Percentiles rank a stretch among this genome's conserved stretches.
These are phyloP conservation scores for Todiramphus chloris DNA, from an alignment of 2,113 vertebrate genomes.

Conservation along the genomic window DNA sequence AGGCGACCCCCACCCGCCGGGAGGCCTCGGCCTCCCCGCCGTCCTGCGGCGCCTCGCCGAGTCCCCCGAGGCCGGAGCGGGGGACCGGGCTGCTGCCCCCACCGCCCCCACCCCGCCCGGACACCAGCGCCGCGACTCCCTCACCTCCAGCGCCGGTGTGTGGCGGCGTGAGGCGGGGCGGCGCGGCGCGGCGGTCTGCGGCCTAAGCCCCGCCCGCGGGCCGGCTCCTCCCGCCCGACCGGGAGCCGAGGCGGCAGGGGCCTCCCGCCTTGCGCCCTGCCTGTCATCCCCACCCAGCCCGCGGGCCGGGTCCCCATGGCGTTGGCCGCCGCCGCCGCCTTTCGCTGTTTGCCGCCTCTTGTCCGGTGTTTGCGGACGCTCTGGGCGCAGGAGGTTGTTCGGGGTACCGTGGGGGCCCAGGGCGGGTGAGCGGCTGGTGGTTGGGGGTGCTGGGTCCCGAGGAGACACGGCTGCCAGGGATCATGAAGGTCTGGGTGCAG, in stretches of 20 bases:
- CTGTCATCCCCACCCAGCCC: fast-evolving
- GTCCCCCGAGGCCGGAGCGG: neutral
- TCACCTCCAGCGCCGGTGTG: neutral
- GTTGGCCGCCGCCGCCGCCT: fast-evolving
- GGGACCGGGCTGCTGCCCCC: no score
- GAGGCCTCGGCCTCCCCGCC: neutral
- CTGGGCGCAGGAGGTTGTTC: fast-evolving
- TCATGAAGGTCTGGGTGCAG: fast-evolving
- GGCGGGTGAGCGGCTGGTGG: fast-evolving
- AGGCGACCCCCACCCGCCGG: no score
- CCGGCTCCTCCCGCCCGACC: neutral
- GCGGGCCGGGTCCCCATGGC: fast-evolving
- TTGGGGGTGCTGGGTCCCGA: fast-evolving
- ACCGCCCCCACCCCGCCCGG: no score
- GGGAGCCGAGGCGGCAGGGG: fast-evolving
- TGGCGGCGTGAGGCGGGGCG: neutral
- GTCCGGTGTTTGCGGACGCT: neutral
- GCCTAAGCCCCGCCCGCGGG: neutral
- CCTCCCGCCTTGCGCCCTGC: fast-evolving
- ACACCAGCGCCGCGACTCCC: neutral
- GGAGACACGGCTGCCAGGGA: fast-evolving
- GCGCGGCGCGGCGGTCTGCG: neutral
- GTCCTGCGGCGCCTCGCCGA: neutral
- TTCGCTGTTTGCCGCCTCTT: no score
- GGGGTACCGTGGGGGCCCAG: neutral